phyloP scores from a whole-genome alignment of 2,888 invertebrate genomes.

The Andrena haemorrhoa region DNA sequence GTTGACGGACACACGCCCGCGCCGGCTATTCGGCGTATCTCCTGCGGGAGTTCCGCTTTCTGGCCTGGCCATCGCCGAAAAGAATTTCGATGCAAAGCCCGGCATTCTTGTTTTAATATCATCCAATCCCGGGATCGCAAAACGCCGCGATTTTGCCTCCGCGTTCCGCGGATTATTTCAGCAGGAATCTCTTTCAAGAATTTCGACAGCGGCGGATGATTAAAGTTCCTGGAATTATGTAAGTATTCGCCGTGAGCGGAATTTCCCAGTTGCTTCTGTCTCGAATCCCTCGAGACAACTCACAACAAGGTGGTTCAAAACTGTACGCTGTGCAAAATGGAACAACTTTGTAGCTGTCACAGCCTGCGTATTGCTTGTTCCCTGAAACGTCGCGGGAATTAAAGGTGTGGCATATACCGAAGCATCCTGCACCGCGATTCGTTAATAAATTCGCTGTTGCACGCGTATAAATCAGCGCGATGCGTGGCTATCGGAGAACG shows the following conservation, averaged over 20 bases:
- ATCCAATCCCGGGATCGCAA: neutral
- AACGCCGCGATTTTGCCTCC: neutral
- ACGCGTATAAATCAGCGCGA: too few species aligned
- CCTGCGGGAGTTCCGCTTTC: constrained; percentile 35
- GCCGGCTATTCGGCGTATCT: constrained; percentile 32
- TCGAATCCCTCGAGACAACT: neutral
- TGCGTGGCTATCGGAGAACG: too few species aligned
- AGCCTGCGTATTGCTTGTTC: too few species aligned
- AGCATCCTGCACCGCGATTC: too few species aligned
- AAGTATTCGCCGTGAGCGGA: constrained; percentile 47
- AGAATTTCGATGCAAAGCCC: constrained; percentile 46
- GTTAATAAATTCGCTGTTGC: too few species aligned
- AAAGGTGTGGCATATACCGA: too few species aligned
- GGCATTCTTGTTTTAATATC: constrained; percentile 54
- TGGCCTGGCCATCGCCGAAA: neutral
- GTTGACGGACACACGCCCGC: constrained; percentile 29
- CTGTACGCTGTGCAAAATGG: neutral
- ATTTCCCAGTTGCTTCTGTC: constrained; percentile 21
- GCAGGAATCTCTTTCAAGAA: constrained; percentile 54
- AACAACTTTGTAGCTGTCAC: too few species aligned
- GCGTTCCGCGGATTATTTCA: constrained; percentile 9
- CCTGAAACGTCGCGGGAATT: too few species aligned
- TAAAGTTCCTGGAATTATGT: constrained; percentile 47
- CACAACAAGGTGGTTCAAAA: neutral
- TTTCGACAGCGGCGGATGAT: constrained; percentile 40